Percentiles rank a stretch among this genome's conserved stretches.
Conservation (phyloP, 2,888 invertebrate genomes). For the Chymomyza procnemis region DNA sequence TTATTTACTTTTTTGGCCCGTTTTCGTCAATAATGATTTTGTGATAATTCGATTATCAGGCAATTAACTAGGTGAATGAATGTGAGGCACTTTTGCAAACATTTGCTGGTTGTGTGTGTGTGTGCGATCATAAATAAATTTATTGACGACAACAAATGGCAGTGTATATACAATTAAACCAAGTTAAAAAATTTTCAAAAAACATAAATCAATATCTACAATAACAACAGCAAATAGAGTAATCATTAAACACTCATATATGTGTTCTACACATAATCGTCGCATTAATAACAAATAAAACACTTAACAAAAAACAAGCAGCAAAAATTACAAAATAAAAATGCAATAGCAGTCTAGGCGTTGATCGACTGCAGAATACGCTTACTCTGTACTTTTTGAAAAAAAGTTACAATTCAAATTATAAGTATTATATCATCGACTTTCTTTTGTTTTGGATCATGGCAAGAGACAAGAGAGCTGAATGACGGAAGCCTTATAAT, state of each 20-base stretch:
- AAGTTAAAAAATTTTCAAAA: not conserved
- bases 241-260: not conserved
- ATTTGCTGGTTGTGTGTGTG: not conserved
- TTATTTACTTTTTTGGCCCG: conserved; percentile 7
- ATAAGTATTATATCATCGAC: no score
- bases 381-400: no score
- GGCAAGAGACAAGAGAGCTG: no score
- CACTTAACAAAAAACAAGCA: not conserved
- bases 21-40: conserved; percentile 52
- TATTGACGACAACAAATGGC: not conserved
- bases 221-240: not conserved
- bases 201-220: not conserved
- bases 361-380: not conserved
- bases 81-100: conserved; percentile 27
- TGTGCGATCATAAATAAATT: not conserved
- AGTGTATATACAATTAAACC: not conserved
- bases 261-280: not conserved
- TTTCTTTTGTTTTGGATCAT: no score
- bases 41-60: conserved; percentile 67
- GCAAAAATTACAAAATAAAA: not conserved
- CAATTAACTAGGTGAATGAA: conserved; percentile 49
- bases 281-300: not conserved
- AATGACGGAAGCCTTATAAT: no score
- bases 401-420: no score
- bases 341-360: not conserved